These are phyloP conservation scores for Tauraco erythrolophus DNA, from an alignment of 2,113 vertebrate species.

Conservation along the genomic window DNA sequence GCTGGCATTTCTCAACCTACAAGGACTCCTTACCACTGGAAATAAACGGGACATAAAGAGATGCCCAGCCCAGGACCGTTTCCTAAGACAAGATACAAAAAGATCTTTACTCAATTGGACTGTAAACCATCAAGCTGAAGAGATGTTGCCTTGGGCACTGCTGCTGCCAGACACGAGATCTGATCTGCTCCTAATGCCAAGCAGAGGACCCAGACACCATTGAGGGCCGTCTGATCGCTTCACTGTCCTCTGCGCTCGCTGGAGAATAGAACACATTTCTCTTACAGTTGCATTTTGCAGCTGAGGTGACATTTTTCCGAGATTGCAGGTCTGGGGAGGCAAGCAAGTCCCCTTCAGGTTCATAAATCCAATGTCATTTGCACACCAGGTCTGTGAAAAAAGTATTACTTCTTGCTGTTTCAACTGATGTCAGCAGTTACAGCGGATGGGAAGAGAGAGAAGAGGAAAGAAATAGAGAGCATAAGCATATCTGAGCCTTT, in stretches of 20 bases:
- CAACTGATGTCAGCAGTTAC: neutral
- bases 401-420: neutral
- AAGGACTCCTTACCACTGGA: neutral
- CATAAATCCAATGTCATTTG: neutral
- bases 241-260: neutral
- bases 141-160: accelerated
- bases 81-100: neutral
- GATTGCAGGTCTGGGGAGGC: neutral
- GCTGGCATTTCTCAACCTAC: neutral
- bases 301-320: neutral
- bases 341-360: neutral
- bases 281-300: neutral
- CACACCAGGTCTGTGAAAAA: neutral
- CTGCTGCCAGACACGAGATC: neutral
- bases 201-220: neutral
- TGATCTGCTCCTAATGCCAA: neutral
- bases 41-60: neutral
- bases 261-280: neutral
- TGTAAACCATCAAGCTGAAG: neutral
- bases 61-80: neutral
- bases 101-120: neutral
- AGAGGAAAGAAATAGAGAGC: neutral
- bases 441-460: neutral
- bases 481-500: neutral
- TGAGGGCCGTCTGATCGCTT: accelerated